A percentile compares a stretch with the other conserved stretches of the same genome.
phyloP scores from a whole-genome alignment of 2,797 vertebrate genomes.

The Amblyopsis hoosieri region DNA sequence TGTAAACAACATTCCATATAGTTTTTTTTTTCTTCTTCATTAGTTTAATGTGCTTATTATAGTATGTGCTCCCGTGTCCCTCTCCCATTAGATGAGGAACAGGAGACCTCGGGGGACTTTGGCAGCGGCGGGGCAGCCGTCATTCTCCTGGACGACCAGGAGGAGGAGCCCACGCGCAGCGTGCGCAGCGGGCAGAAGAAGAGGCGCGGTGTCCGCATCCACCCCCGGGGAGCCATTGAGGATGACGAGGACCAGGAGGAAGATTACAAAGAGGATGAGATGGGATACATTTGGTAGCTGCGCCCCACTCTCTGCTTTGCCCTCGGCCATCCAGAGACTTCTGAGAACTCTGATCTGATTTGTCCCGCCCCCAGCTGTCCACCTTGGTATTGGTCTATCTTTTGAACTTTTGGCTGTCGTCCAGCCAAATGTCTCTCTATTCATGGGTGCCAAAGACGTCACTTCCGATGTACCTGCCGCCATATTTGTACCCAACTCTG shows the following conservation, averaged over 20 bases:
- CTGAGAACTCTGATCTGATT: slow-evolving; percentile 84
- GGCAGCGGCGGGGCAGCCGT: slow-evolving; percentile 90
- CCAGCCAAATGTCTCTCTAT: slow-evolving; percentile 43
- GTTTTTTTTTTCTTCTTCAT: too few relatives aligned
- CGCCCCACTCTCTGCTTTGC: slow-evolving; percentile 55
- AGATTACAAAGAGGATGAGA: slow-evolving; percentile 94
- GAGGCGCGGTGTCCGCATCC: slow-evolving; percentile 81
- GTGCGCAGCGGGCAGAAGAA: slow-evolving; percentile 81
- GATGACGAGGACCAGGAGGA: slow-evolving; percentile 91
- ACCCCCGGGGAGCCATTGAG: slow-evolving; percentile 85
- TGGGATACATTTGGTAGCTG: slow-evolving; percentile 95
- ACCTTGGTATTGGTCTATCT: slow-evolving; percentile 56
- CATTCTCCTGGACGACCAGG: slow-evolving; percentile 89
- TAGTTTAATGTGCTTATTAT: background rate
- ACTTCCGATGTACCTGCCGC: too few relatives aligned
- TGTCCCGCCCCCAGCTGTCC: slow-evolving; percentile 26
- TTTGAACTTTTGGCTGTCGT: slow-evolving; percentile 47
- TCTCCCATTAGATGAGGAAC: slow-evolving; percentile 85
- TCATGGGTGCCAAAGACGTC: background rate
- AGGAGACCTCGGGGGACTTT: slow-evolving; percentile 94
- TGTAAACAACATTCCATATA: too few relatives aligned
- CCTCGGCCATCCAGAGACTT: slow-evolving; percentile 78
- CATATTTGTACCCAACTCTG: too few relatives aligned
- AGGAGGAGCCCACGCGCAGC: slow-evolving; percentile 79
- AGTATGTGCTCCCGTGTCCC: slow-evolving; percentile 20